Evolutionary conservation across 2,797 vertebrate species (phyloP), one percentile per base, ranked within the genome.

Genomic region (Neopelma chrysocephalum): DNA sequence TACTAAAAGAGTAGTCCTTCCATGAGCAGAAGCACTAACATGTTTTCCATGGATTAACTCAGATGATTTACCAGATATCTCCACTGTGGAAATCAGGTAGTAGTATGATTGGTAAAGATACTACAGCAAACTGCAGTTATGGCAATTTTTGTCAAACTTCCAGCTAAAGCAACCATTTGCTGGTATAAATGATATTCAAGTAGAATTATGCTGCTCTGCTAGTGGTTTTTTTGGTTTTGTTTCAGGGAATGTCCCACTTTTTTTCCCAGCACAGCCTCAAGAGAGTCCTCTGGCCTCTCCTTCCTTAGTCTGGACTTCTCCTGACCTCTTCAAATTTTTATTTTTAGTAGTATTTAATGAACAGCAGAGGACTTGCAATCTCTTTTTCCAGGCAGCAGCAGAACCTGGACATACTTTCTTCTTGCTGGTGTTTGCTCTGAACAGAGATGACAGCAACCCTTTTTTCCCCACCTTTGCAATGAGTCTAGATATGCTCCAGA

Each of bases 161-260:
- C 11, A 48, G 16, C 27, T 87, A 42, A 57, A 77, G 6, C 23
- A 56, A 42, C 48, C 4, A 42, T 76, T 73, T 82, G 10, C 43
- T 50, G 58, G 5, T 62, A 32, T 48, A 54, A 85, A 62, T 93
- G 2, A 58, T 54, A 43, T 71, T 75, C 53, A 34, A 77, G 22
- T 45, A 90, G 27, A 88, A 75, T 58, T 83, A 51, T 25, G 5
- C 15, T 61, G 22, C 23, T 38, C 19, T 70, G 25, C 6, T 34
- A 22, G 2, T 4, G 8, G 8, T n/a, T 36, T 53, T 8, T 45
- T 50, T 21, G 26, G 26, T 8, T 10, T 4, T 4, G 7, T 1
- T 21, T 54, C 11, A 31, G 8, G 22, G 3, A 6, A 38, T 2
- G 1, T 62, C 9, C 13, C 25, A 25, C 3, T 66, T n/a, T 82